Evolutionary conservation across 2,888 invertebrate genomes (phyloP), one percentile per base, ranked within the genome.

Genomic region (Hemithea aestivaria): DNA sequence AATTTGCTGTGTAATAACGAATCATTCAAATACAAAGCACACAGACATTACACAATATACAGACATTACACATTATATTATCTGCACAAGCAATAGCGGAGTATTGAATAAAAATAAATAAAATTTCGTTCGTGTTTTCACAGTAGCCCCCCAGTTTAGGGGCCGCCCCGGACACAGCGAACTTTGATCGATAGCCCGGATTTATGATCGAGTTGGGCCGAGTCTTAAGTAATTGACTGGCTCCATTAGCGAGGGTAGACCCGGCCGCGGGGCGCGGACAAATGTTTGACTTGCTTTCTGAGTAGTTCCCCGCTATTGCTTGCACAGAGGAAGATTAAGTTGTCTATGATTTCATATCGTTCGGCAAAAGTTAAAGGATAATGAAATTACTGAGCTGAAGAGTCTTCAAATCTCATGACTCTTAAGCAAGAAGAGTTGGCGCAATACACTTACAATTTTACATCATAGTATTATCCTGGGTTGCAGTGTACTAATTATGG

Each of bases 201-300:
- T 81, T 79, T 82, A 83, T 82, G 83, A 81, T 79, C 73, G 75
- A 74, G 76, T 73, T 71, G 65, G 69, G 70, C 69, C 67, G 73
- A 16, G 73, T 75, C 80, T 82, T 81, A 85, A 83, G 84, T 85
- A 84, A 85, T 85, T 85, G 84, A 80, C 80, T 73, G 69, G 67
- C 64, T 76, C 83, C 79, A 85, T 85, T 83, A 84, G 76, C 64
- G 55, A 42, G 59, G 58, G 60, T 16, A 53, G 56, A 58, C 55
- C 60, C 54, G 53, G 53, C 50, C 48, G 48, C 43, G 25, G 25
- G 39, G 35, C 48, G 33, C 47, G 48, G 48, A 50, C 57, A 56
- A 58, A 60, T 60, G 58, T 62, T 63, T 56, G 45, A 52, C 53
- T 52, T 55, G 45, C 20, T 11, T 12, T 16, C 16, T 11, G 27